A percentile compares a stretch with the other conserved stretches of the same genome.
phyloP scores from a whole-genome alignment of 1,140 invertebrate species.

The Pararge aegeria region DNA sequence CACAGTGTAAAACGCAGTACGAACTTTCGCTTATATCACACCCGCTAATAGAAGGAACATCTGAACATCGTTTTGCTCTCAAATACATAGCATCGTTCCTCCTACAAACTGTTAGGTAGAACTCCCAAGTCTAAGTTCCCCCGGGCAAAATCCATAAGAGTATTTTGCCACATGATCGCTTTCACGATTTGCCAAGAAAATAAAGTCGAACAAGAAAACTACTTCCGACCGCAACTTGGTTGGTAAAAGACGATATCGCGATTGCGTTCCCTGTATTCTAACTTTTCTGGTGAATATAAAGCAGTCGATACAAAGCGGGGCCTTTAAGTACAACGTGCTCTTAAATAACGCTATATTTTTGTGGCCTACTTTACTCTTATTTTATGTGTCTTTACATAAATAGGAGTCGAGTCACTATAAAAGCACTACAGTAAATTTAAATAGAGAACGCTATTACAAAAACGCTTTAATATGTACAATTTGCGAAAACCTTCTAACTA shows the following conservation, averaged over 20 bases:
- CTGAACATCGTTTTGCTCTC: slow-evolving; percentile 73
- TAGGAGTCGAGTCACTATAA: too few species aligned
- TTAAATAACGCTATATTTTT: slow-evolving; percentile 27
- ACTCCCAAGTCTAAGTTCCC: slow-evolving; percentile 71
- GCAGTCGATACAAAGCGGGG: slow-evolving; percentile 38
- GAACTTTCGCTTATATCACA: neutral
- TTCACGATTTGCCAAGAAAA: slow-evolving; percentile 75
- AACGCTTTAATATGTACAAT: too few species aligned
- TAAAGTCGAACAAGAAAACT: slow-evolving; percentile 66
- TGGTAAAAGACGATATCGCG: slow-evolving; percentile 62
- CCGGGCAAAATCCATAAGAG: slow-evolving; percentile 70
- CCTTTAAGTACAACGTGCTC: slow-evolving; percentile 38
- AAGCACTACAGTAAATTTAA: too few species aligned
- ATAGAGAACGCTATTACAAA: too few species aligned
- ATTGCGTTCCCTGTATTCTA: slow-evolving; percentile 40
- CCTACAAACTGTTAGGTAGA: slow-evolving; percentile 41
- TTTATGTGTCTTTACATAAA: too few species aligned
- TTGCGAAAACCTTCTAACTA: too few species aligned
- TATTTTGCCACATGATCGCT: slow-evolving; percentile 76
- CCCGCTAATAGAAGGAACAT: slow-evolving; percentile 44
- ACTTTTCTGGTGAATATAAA: slow-evolving; percentile 58
- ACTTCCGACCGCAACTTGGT: slow-evolving; percentile 52
- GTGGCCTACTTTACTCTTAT: neutral
- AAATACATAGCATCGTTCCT: slow-evolving; percentile 55
- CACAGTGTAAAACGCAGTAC: slow-evolving; percentile 10